phyloP scores from a whole-genome alignment of 2,797 vertebrate genomes.

The Sebastes glaucus region DNA sequence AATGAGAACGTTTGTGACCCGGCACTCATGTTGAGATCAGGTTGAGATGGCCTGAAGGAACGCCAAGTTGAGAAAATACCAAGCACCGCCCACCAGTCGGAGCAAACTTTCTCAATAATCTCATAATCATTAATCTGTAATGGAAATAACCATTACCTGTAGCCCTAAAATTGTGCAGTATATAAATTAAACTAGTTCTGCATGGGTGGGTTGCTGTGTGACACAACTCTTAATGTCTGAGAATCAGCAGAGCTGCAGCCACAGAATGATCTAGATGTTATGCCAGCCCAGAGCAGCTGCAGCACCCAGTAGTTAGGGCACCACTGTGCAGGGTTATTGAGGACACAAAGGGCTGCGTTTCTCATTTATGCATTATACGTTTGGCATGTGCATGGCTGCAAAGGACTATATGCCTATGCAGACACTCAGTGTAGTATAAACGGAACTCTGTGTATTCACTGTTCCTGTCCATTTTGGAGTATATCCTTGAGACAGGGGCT shows the following conservation, averaged over 20 bases:
- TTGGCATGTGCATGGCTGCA: background rate
- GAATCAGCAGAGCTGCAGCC: slow-evolving; percentile 40
- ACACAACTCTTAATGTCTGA: slow-evolving; percentile 20
- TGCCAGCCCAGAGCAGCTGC: slow-evolving; percentile 47
- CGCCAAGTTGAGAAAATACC: too few relatives aligned
- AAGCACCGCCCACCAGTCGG: too few relatives aligned
- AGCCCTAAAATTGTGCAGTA: background rate
- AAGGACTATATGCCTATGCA: background rate
- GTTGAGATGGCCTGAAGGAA: too few relatives aligned
- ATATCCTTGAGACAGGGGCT: background rate
- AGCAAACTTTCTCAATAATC: too few relatives aligned
- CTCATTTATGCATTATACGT: slow-evolving; percentile 8
- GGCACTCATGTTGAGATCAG: too few relatives aligned
- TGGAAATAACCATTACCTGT: background rate
- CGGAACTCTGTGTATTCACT: background rate
- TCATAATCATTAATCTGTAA: background rate
- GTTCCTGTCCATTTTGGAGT: background rate
- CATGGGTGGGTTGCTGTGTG: slow-evolving; percentile 27
- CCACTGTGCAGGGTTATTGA: slow-evolving; percentile 52
- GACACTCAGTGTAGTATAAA: background rate
- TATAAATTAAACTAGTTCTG: slow-evolving; percentile 11
- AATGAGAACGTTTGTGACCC: too few relatives aligned
- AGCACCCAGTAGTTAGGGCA: slow-evolving; percentile 61
- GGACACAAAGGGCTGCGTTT: slow-evolving; percentile 30
- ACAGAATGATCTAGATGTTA: slow-evolving; percentile 35